Base-by-base conservation (phyloP, 2,888 invertebrate genomes). In the Slavum lentiscoides region DNA sequence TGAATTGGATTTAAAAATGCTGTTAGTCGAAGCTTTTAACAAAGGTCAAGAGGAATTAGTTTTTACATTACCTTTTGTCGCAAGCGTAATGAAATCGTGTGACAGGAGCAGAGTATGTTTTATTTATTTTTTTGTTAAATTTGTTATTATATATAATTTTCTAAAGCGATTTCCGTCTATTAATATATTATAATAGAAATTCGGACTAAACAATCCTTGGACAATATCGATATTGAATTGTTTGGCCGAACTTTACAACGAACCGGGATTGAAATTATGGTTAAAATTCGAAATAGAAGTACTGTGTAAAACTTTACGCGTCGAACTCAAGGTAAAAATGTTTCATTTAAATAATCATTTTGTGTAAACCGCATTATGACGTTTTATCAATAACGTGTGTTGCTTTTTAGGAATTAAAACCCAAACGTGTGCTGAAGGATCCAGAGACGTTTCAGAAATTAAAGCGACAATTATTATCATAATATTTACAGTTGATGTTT, bases 261-360 rank as follows among this genome's bases (percentile, higher is more conserved):
- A 98, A 86, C 95, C 93, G 0, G 97, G 97, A 85, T 89, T 99
- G 77, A 99, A 99, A 87, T 88, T 99, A 30, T 99, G 98, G 87
- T 89, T 99, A 23, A 99, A 99, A 88, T 99, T 99, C 88, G 99
- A 99, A 89, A 98, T 99, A 85, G 98, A 98, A 90, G 98, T 99
- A 59, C 89, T 98, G 43, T 98, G 97, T 88, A 98, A 97, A 87
- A 95, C 95, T 84, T 89, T 98, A 23, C 93, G 91, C 83, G 89
- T 98, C 61, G 97, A 97, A 85, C 92, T 98, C 72, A 88, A 91
- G 17, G 89, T 89, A 85, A 2, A 30, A 87, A 88, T 85, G 11
- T 2, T n/a, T 68, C 43, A 4, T 30, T 30, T 17, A 21, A 72
- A 68, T 61, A 8, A 37, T 49, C 11, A 11, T 9, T 17, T 62